Base-by-base conservation (phyloP, 2,888 invertebrate species). In the Ditula angustiorana region DNA sequence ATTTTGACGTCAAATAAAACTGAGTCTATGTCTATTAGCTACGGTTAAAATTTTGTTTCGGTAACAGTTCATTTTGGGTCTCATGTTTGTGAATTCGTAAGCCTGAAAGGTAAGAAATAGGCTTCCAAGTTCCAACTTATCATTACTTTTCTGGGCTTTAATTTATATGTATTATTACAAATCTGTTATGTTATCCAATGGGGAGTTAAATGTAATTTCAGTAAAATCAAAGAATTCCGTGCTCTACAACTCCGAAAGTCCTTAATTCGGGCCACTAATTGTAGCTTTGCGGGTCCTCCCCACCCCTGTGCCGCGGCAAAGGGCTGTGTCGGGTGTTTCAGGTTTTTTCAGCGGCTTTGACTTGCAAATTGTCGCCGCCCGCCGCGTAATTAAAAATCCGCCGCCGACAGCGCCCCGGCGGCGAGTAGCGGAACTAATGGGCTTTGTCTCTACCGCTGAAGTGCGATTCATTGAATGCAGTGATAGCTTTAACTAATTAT, bases 261-360 rank as follows among this genome's bases (percentile, higher is more conserved):
- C 30, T 30, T 30, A 33, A 46, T 26, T n/a, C n/a, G n/a, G n/a
- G n/a, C n/a, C n/a, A n/a, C n/a, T 26, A 11, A 10, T n/a, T 13
- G 26, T 5, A 5, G 46, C 30, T 5, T 41, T 19, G n/a, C n/a
- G n/a, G 41, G 37, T 59, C 59, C 24, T 3, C 37, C n/a, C n/a
- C 47, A 16, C 49, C 49, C 0, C 56, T 30, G 33, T 47, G 67
- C 68, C 69, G 75, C 78, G 85, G 86, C 83, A 87, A 87, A 87
- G 87, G 88, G 87, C 88, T 88, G 82, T 87, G 88, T 88, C 85
- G 87, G 88, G 85, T 88, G 89, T 90, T 90, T 90, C 87, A 87
- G 87, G 87, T 90, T 91, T 92, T 91, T 90, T 90, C 88, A 88
- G 85, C 83, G 86, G 89, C 89, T 91, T 91, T 92, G 91, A 90